phyloP scores from a whole-genome alignment of 37 sponge, comb jelly and placozoan genomes.

The Oopsacas minuta region DNA sequence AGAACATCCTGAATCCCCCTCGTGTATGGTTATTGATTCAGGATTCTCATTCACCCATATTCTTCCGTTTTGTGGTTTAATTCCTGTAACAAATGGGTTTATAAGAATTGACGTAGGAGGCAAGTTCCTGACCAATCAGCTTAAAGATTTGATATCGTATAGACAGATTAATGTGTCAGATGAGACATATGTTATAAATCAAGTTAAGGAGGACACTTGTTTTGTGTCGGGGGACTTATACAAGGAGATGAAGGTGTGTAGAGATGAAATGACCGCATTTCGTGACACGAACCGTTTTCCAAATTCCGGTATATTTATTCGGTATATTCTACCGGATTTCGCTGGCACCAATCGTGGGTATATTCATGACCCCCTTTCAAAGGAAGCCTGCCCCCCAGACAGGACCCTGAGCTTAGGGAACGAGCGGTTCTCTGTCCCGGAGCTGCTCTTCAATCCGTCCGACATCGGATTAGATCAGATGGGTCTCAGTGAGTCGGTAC shows the following conservation, averaged over 20 bases:
- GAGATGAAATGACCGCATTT: slow-evolving; percentile 25
- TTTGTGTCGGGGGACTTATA: slow-evolving; percentile 63
- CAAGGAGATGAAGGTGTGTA: slow-evolving; percentile 59
- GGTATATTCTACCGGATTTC: slow-evolving; percentile 85
- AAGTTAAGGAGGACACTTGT: slow-evolving; percentile 92
- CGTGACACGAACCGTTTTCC: background rate
- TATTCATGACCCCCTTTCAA: slow-evolving; percentile 20
- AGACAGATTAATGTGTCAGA: slow-evolving; percentile 92
- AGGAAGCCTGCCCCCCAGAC: slow-evolving; percentile 34
- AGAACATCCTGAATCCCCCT: slow-evolving; percentile 23
- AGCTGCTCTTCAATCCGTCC: slow-evolving; percentile 86
- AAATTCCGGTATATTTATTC: background rate
- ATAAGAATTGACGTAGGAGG: slow-evolving; percentile 87
- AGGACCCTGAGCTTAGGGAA: slow-evolving; percentile 36
- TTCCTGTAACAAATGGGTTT: slow-evolving; percentile 32
- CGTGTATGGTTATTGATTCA: slow-evolving; percentile 65
- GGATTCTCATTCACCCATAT: slow-evolving; percentile 97
- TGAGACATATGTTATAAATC: slow-evolving; percentile 92
- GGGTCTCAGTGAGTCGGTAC: slow-evolving; percentile 83
- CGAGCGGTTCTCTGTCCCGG: slow-evolving; percentile 86
- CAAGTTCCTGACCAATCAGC: slow-evolving; percentile 82
- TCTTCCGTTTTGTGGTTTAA: slow-evolving; percentile 57
- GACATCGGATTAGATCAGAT: slow-evolving; percentile 85
- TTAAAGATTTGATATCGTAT: slow-evolving; percentile 90
- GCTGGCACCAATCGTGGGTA: slow-evolving; percentile 45